These are phyloP conservation scores for Parnassius mnemosyne DNA, from an alignment of 2,888 invertebrate species.

Conservation along the genomic window DNA sequence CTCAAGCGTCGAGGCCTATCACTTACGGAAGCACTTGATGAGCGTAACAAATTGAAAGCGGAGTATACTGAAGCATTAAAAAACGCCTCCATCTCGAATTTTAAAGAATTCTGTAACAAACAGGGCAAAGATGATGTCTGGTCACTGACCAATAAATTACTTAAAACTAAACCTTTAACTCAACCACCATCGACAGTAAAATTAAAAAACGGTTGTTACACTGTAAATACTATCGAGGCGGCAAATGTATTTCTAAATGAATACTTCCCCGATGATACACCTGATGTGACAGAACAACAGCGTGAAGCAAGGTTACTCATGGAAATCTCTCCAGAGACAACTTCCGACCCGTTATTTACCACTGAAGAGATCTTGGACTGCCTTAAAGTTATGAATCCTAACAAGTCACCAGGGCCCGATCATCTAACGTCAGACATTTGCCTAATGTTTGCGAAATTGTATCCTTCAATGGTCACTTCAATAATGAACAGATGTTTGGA, in stretches of 20 bases:
- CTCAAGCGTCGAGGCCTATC: constrained; percentile 3
- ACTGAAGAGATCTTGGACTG: constrained; percentile 23
- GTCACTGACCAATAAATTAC: constrained; percentile 31
- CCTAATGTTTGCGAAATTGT: neutral
- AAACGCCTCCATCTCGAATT: constrained; percentile 24
- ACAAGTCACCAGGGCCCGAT: constrained; percentile 20
- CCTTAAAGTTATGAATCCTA: constrained; percentile 27
- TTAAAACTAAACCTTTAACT: constrained; percentile 19
- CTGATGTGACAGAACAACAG: no score
- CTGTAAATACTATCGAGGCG: no score
- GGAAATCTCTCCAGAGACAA: no score
- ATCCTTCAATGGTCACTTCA: neutral
- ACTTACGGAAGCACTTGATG: neutral
- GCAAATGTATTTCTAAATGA: no score
- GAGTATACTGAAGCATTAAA: constrained; percentile 24
- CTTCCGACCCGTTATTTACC: no score
- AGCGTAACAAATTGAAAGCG: neutral
- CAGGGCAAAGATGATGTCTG: constrained; percentile 4
- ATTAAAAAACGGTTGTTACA: no score
- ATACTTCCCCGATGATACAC: no score
- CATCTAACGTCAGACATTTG: constrained; percentile 5
- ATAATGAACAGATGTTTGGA: constrained; percentile 21
- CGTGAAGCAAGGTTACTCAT: no score
- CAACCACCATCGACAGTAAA: no score
- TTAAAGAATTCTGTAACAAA: constrained; percentile 31